These are phyloP conservation scores for Frieseomelitta varia DNA, from an alignment of 1,140 invertebrate species.

Conservation along the genomic window DNA sequence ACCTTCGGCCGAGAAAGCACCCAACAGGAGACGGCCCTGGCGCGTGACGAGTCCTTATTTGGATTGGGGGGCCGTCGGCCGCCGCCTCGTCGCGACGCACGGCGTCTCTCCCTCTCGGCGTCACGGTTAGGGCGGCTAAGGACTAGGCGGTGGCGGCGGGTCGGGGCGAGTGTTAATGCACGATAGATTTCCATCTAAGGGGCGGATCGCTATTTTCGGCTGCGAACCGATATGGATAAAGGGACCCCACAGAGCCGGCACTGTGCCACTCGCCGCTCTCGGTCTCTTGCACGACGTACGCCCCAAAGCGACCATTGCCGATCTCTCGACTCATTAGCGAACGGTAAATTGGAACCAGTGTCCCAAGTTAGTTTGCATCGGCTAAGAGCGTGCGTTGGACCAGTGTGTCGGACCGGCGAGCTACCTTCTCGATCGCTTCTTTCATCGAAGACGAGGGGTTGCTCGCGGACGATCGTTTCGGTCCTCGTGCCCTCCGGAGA, in stretches of 20 bases:
- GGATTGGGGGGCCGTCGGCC: conserved; percentile 75
- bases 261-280: conserved; percentile 74
- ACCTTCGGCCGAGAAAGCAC: conserved; percentile 9
- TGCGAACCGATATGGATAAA: conserved; percentile 77
- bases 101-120: conserved; percentile 57
- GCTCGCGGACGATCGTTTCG: background rate
- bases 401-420: background rate
- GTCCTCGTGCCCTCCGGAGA: background rate
- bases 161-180: conserved; percentile 61
- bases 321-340: conserved; percentile 58
- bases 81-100: conserved; percentile 59
- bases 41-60: conserved; percentile 78
- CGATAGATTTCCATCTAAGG: conserved; percentile 77
- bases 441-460: background rate
- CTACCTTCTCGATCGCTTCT: conserved; percentile 1
- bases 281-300: conserved; percentile 73
- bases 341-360: conserved; percentile 58
- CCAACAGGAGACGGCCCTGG: conserved; percentile 52
- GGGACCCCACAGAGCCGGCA: conserved; percentile 72
- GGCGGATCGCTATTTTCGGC: conserved; percentile 78
- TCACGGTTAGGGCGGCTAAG: conserved; percentile 59
- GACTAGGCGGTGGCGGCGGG: conserved; percentile 56
- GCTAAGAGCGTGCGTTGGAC: background rate
- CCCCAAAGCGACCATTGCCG: conserved; percentile 67
- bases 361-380: background rate